phyloP scores from a whole-genome alignment of 2,888 invertebrate species.

The Willowsia nigromaculata region DNA sequence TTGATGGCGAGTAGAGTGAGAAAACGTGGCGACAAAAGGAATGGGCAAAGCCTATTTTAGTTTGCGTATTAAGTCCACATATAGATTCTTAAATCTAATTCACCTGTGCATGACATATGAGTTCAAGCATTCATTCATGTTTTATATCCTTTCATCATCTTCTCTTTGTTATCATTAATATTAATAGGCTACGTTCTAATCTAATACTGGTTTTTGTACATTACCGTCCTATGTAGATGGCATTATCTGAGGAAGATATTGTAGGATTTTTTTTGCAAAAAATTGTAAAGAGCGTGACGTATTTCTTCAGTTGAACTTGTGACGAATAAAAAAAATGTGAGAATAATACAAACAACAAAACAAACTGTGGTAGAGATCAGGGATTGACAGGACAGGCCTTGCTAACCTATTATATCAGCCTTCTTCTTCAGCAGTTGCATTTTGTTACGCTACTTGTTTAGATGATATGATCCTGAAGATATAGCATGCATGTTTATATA shows the following conservation, averaged over 20 bases:
- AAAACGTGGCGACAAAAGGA: not conserved
- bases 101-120: not conserved
- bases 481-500: not conserved
- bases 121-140: not conserved
- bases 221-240: too few species aligned
- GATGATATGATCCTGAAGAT: not conserved
- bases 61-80: too few species aligned
- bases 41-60: too few species aligned
- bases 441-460: slow-evolving; percentile 13
- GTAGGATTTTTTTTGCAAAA: not conserved
- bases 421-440: not conserved
- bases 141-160: not conserved
- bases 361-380: slow-evolving; percentile 5
- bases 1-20: not conserved
- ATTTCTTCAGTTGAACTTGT: not conserved
- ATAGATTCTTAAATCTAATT: not conserved
- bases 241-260: too few species aligned
- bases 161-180: not conserved
- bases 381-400: not conserved
- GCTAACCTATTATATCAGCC: not conserved
- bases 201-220: too few species aligned
- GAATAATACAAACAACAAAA: not conserved
- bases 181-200: not conserved
- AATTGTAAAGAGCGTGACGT: not conserved
- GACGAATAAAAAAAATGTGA: not conserved